A percentile compares a stretch with the other conserved stretches of the same genome.
Evolutionary conservation across 2,797 vertebrate species (phyloP).

Genomic region (Gobionotothen gibberifrons): DNA sequence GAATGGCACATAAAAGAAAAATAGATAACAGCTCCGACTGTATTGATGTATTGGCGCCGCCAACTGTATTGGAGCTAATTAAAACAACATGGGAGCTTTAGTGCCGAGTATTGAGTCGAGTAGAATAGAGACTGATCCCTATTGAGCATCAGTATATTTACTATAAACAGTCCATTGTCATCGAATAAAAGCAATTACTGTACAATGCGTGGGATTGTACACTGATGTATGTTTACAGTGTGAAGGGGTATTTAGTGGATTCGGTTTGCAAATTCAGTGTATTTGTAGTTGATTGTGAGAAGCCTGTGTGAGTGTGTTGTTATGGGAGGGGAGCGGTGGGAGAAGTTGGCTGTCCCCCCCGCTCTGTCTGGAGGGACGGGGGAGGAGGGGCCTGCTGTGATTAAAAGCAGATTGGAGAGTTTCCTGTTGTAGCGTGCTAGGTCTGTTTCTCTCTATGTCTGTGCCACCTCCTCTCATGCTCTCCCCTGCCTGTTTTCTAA

Average conservation of each 20-base stretch:
- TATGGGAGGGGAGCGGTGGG: conserved; percentile 62
- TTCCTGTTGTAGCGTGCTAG: conserved; percentile 89
- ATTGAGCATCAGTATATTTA: conserved; percentile 29
- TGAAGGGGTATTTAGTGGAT: not conserved
- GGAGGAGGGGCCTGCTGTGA: conserved; percentile 80
- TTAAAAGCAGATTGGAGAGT: conserved; percentile 91
- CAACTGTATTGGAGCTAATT: conserved; percentile 50
- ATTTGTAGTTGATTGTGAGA: not conserved
- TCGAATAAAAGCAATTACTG: conserved; percentile 33
- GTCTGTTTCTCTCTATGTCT: conserved; percentile 51
- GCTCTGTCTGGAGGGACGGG: conserved; percentile 54
- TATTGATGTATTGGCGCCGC: conserved; percentile 40
- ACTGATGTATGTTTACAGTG: conserved; percentile 20
- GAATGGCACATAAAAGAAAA: conserved; percentile 21
- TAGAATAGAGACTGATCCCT: conserved; percentile 23
- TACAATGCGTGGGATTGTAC: conserved; percentile 30
- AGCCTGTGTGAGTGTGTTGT: conserved; percentile 33
- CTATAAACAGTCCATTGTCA: conserved; percentile 35
- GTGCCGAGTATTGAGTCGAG: conserved; percentile 20
- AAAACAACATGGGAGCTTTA: conserved; percentile 45
- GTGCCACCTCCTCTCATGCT: conserved; percentile 42
- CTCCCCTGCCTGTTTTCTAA: conserved; percentile 21
- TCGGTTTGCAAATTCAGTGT: not conserved
- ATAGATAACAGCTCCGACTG: conserved; percentile 32
- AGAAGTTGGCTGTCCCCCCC: conserved; percentile 67